These are phyloP conservation scores for Lepus americanus DNA, from an alignment of 2,113 vertebrate genomes.

Conservation along the genomic window DNA sequence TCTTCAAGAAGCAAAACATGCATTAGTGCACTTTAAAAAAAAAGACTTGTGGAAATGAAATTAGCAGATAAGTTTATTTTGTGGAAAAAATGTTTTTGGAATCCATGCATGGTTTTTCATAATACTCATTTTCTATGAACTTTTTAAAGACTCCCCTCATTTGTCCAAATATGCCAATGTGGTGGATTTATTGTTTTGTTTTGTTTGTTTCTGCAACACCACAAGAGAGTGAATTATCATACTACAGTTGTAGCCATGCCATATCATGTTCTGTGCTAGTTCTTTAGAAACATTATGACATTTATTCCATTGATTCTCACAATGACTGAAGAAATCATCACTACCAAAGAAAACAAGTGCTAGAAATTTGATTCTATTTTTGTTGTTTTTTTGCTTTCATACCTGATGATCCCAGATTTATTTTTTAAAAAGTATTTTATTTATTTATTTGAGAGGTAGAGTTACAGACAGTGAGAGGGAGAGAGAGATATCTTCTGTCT, in stretches of 20 bases:
- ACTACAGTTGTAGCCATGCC: background rate
- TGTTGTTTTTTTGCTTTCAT: background rate
- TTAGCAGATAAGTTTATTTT: too few relatives aligned
- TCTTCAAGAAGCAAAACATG: background rate
- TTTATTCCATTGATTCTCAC: background rate
- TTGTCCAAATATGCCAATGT: background rate
- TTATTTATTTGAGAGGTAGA: too few relatives aligned
- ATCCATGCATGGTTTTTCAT: too few relatives aligned
- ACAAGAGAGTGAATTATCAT: background rate
- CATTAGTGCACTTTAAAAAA: too few relatives aligned
- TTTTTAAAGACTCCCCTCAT: too few relatives aligned
- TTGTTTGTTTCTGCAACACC: background rate
- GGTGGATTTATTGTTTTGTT: background rate
- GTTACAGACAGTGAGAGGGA: too few relatives aligned
- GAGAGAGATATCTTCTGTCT: too few relatives aligned
- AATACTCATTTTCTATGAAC: too few relatives aligned
- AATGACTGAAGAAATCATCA: background rate
- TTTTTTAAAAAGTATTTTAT: too few relatives aligned
- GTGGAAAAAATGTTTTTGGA: too few relatives aligned
- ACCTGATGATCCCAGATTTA: background rate
- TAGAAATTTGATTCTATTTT: background rate
- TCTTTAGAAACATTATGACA: background rate
- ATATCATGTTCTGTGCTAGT: background rate
- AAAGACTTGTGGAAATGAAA: too few relatives aligned
- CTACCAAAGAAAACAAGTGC: background rate